Percentiles rank a stretch among this genome's conserved stretches.
phyloP scores from a whole-genome alignment of 2,888 invertebrate species.

The Rugalucina vietnamica region DNA sequence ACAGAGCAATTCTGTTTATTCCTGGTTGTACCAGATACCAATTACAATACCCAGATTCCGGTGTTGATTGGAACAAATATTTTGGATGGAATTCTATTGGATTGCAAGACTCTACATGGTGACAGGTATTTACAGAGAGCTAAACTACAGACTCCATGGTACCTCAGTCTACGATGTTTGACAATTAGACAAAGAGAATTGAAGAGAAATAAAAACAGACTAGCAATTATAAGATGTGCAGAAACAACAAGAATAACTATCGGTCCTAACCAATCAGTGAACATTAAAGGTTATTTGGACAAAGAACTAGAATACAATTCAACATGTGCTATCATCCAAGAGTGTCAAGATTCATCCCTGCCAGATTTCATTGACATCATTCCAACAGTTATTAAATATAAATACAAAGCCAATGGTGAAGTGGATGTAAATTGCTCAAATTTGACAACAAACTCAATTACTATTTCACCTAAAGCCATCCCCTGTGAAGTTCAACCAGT shows the following conservation, averaged over 20 bases:
- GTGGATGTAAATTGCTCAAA: not conserved
- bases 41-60: constrained; percentile 2
- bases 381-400: constrained; percentile 9
- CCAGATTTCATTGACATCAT: constrained; percentile 27
- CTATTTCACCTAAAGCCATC: constrained; percentile 23
- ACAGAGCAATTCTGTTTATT: constrained; percentile 13
- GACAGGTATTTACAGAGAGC: constrained; percentile 31
- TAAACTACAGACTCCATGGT: constrained; percentile 28
- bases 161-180: constrained; percentile 17
- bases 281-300: constrained; percentile 17
- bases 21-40: constrained; percentile 29
- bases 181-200: constrained; percentile 27
- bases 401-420: not conserved
- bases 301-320: constrained; percentile 18
- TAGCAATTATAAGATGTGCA: constrained; percentile 25
- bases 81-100: not conserved
- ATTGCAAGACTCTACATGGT: constrained; percentile 22
- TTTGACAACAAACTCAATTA: not conserved
- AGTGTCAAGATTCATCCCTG: not conserved
- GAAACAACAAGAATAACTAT: constrained; percentile 17
- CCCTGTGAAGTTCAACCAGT: not conserved
- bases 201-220: constrained; percentile 9
- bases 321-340: constrained; percentile 22
- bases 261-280: constrained; percentile 18
- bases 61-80: constrained; percentile 36